These are phyloP conservation scores for Hylyphantes graminicola DNA, from an alignment of 1,140 invertebrate species.

Conservation along the genomic window DNA sequence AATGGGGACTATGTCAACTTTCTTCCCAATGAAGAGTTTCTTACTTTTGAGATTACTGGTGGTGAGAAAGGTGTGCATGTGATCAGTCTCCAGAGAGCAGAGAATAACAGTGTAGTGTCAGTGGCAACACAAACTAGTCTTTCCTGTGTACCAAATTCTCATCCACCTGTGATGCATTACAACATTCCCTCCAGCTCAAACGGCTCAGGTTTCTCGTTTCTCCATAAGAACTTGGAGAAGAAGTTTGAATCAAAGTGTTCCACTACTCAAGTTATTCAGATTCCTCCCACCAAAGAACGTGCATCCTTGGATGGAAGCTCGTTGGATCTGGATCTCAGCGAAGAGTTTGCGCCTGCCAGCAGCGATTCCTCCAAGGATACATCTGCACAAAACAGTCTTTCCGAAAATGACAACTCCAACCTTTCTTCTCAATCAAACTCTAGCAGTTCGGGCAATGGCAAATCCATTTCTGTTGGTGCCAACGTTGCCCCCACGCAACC, in stretches of 20 bases:
- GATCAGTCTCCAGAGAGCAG: slow-evolving; percentile 52
- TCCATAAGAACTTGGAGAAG: slow-evolving; percentile 32
- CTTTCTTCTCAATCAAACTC: slow-evolving; percentile 52
- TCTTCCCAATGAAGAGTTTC: slow-evolving; percentile 62
- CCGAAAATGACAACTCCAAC: slow-evolving; percentile 55
- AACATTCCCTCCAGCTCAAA: slow-evolving; percentile 58
- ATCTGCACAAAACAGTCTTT: slow-evolving; percentile 47
- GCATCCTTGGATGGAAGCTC: slow-evolving; percentile 25
- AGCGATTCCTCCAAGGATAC: slow-evolving; percentile 52
- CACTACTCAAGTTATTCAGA: background rate
- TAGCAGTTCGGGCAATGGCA: slow-evolving; percentile 44
- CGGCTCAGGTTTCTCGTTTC: slow-evolving; percentile 42
- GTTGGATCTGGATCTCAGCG: slow-evolving; percentile 36
- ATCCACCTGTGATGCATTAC: slow-evolving; percentile 34
- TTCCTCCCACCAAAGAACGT: slow-evolving; percentile 13
- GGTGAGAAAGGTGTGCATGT: slow-evolving; percentile 57
- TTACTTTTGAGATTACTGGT: slow-evolving; percentile 62
- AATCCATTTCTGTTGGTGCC: background rate
- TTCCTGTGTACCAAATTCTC: slow-evolving; percentile 47
- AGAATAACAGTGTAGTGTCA: slow-evolving; percentile 51
- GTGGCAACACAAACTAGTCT: slow-evolving; percentile 50
- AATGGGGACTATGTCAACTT: slow-evolving; percentile 61
- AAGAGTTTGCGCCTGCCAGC: slow-evolving; percentile 37
- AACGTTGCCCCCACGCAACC: slow-evolving; percentile 9
- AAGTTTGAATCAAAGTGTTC: slow-evolving; percentile 48